These are phyloP conservation scores for Myotis brandtii DNA, from an alignment of 2,113 vertebrate genomes.

Conservation along the genomic window DNA sequence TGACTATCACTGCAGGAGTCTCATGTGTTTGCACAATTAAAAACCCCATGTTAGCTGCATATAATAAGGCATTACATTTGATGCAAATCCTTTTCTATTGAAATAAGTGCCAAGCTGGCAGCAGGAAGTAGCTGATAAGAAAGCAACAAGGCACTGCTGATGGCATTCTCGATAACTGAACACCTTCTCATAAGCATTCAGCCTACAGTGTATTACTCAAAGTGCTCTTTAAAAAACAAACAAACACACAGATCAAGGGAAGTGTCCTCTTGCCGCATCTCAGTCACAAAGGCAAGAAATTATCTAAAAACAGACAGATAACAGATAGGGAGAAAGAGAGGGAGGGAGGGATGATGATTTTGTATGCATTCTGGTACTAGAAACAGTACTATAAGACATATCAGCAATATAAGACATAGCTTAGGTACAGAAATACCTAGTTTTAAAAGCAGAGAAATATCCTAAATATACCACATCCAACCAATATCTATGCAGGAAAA, in stretches of 20 bases:
- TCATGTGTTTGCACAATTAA: slow-evolving; percentile 92
- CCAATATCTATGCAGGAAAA: slow-evolving; percentile 9
- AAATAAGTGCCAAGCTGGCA: slow-evolving; percentile 90
- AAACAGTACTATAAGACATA: slow-evolving; percentile 70
- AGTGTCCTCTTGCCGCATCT: slow-evolving; percentile 75
- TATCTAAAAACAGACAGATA: slow-evolving; percentile 67
- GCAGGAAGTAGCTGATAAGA: slow-evolving; percentile 89
- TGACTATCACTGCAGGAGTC: slow-evolving; percentile 90
- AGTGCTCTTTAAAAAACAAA: slow-evolving; percentile 72
- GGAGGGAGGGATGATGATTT: slow-evolving; percentile 52
- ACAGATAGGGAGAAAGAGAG: background rate
- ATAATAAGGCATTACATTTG: slow-evolving; percentile 87
- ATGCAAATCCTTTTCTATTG: slow-evolving; percentile 91
- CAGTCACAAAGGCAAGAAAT: slow-evolving; percentile 79
- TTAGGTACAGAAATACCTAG: slow-evolving; percentile 70
- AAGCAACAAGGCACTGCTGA: slow-evolving; percentile 91
- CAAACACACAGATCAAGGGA: slow-evolving; percentile 73
- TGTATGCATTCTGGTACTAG: slow-evolving; percentile 71
- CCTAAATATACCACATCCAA: slow-evolving; percentile 61
- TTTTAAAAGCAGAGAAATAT: slow-evolving; percentile 63
- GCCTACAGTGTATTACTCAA: slow-evolving; percentile 81
- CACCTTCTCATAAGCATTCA: slow-evolving; percentile 84
- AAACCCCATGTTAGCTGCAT: slow-evolving; percentile 83
- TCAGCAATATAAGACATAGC: slow-evolving; percentile 48
- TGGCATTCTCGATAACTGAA: slow-evolving; percentile 88